phyloP scores from a whole-genome alignment of 2,888 invertebrate species.

The Harpalus rufipes region DNA sequence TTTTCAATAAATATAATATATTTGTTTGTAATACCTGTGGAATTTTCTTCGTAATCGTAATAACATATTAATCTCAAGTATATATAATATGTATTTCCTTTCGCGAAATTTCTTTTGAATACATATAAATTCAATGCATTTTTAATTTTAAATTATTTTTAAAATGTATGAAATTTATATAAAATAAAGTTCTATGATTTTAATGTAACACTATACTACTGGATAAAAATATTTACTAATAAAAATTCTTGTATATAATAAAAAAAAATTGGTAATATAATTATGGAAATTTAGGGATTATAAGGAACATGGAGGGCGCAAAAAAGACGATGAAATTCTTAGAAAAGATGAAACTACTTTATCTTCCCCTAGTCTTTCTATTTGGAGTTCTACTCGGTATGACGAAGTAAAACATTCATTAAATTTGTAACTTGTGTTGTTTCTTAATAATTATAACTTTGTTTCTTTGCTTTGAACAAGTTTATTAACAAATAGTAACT shows the following conservation, averaged over 20 bases:
- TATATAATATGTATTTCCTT: too few relatives aligned
- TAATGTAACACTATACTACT: too few relatives aligned
- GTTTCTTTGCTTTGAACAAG: conserved; percentile 77
- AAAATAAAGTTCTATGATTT: too few relatives aligned
- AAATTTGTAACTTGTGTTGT: conserved; percentile 8
- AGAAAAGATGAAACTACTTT: conserved; percentile 81
- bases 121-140: too few relatives aligned
- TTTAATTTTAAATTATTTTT: too few relatives aligned
- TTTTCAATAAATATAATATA: too few relatives aligned
- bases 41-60: too few relatives aligned
- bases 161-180: too few relatives aligned
- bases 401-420: conserved; percentile 5
- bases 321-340: conserved; percentile 82
- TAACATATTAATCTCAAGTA: too few relatives aligned
- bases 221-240: too few relatives aligned
- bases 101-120: too few relatives aligned
- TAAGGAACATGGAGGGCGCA: conserved; percentile 91
- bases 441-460: conserved; percentile 26
- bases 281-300: conserved; percentile 82
- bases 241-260: neutral
- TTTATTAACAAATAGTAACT: neutral
- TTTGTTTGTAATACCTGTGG: too few relatives aligned
- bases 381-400: conserved; percentile 79
- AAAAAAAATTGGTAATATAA: neutral
- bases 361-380: conserved; percentile 88